Percentiles rank a stretch among this genome's conserved stretches.
These are phyloP conservation scores for Alcedo atthis DNA, from an alignment of 2,797 vertebrate species.

Conservation along the genomic window DNA sequence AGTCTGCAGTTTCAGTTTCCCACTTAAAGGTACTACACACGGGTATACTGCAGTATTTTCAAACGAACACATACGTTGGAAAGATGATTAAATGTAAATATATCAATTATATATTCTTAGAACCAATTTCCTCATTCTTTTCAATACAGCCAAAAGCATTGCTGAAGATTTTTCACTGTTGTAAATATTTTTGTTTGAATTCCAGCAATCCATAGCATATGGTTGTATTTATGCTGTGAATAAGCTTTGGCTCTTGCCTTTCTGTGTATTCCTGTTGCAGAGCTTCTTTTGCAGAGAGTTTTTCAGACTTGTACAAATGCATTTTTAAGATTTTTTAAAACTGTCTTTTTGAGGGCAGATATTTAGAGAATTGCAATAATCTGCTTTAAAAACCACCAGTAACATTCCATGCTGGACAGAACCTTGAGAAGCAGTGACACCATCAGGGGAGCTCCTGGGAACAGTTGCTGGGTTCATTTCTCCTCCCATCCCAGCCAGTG, in stretches of 20 bases:
- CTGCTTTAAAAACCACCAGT: accelerated
- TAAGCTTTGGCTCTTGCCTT: not conserved
- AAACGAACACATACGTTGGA: accelerated
- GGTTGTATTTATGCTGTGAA: not conserved
- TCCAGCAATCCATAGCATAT: not conserved
- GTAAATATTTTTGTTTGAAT: not conserved
- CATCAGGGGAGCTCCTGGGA: not conserved
- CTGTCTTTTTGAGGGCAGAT: not conserved
- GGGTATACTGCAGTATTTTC: accelerated
- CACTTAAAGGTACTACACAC: accelerated
- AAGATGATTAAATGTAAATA: not conserved
- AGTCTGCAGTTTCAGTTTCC: not conserved
- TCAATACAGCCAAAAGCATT: not conserved
- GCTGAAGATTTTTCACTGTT: not conserved
- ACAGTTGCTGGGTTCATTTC: not conserved
- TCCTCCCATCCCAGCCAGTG: not conserved
- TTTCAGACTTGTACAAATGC: not conserved
- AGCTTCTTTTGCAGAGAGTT: not conserved
- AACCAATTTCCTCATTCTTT: not conserved
- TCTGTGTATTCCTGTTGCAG: not conserved
- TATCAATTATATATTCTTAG: not conserved
- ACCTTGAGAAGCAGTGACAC: accelerated
- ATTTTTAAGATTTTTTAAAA: not conserved
- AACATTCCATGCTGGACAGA: not conserved
- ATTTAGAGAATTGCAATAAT: not conserved